Evolutionary conservation across 1,140 invertebrate genomes (phyloP).

Genomic region (Drosophila carrolli): DNA sequence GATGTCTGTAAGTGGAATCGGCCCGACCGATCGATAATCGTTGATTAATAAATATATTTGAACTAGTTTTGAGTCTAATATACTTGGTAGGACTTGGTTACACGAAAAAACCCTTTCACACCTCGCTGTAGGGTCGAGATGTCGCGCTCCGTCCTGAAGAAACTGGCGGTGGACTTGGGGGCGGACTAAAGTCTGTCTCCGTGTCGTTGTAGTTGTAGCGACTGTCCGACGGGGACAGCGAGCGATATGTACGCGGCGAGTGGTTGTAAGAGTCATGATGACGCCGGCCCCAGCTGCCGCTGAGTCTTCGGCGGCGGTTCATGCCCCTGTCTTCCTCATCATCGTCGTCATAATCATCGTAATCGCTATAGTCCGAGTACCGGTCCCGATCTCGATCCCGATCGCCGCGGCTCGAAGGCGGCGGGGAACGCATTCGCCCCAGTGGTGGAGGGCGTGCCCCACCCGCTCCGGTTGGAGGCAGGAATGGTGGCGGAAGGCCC

Average conservation of each 20-base stretch:
- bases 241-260: constrained; percentile 78
- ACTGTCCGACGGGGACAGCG: constrained; percentile 78
- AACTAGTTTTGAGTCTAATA: constrained; percentile 80
- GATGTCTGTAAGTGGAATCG: constrained; percentile 25
- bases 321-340: constrained; percentile 60
- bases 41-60: constrained; percentile 81
- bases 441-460: constrained; percentile 87
- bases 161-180: constrained; percentile 63
- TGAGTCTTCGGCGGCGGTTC: constrained; percentile 55
- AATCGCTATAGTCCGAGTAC: constrained; percentile 69
- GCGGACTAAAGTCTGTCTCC: constrained; percentile 83
- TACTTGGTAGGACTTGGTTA: constrained; percentile 46
- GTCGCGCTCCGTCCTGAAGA: constrained; percentile 10
- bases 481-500: constrained; percentile 85
- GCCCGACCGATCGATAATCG: constrained; percentile 53
- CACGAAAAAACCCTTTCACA: constrained; percentile 24
- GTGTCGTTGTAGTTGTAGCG: constrained; percentile 83
- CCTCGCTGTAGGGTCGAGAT: constrained; percentile 67
- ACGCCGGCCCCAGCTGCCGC: constrained; percentile 65
- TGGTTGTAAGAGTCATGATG: constrained; percentile 65
- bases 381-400: constrained; percentile 51
- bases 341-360: constrained; percentile 76
- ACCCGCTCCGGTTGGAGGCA: constrained; percentile 84
- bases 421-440: constrained; percentile 88
- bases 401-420: constrained; percentile 64